phyloP scores from a whole-genome alignment of 2,797 vertebrate genomes.

The Artibeus jamaicensis region DNA sequence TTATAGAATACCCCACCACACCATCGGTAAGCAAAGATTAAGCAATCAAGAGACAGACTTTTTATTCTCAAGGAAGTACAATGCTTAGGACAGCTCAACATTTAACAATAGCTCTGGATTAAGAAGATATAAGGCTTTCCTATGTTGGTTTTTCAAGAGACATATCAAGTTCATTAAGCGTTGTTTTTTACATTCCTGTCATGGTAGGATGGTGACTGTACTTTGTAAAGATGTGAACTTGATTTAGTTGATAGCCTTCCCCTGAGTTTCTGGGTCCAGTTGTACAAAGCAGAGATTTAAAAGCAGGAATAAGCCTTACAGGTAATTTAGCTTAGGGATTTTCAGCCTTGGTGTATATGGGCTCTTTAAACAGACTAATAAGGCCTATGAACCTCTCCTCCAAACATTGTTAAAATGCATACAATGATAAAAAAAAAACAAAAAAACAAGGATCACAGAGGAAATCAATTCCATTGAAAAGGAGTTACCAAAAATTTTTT shows the following conservation, averaged over 20 bases:
- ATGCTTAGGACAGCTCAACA: background rate
- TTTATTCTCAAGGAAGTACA: background rate
- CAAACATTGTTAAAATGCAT: background rate
- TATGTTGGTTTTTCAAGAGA: background rate
- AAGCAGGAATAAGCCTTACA: background rate
- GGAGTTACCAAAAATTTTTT: background rate
- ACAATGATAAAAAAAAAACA: background rate
- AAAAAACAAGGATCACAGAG: background rate
- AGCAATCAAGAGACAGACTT: background rate
- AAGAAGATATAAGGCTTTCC: background rate
- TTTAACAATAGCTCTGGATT: constrained; percentile 16
- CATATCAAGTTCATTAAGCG: background rate
- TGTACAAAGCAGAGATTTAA: constrained; percentile 13
- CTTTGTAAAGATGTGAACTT: background rate
- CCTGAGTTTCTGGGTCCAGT: background rate
- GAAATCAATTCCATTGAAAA: background rate
- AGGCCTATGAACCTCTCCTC: background rate
- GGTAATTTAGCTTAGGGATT: background rate
- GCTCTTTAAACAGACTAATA: background rate
- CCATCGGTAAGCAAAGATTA: background rate
- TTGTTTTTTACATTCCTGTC: background rate
- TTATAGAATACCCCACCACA: background rate
- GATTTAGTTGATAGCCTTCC: background rate
- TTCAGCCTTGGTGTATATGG: background rate
- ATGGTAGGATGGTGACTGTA: background rate